Conservation (phyloP, 2,797 vertebrate species). For the Craterocephalus amniculus region DNA sequence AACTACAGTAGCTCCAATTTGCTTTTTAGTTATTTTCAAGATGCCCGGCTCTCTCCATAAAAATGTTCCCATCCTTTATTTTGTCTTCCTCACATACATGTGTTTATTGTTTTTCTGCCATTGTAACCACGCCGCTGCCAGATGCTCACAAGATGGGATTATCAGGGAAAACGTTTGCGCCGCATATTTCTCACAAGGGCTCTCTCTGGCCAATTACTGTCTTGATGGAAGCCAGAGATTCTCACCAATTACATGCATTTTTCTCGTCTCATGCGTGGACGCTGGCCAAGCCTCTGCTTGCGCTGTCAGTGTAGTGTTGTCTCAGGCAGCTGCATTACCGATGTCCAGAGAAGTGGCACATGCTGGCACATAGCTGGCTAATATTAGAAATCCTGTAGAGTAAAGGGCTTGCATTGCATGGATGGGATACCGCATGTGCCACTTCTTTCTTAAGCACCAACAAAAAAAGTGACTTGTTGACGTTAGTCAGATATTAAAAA, state of each 20-base stretch:
- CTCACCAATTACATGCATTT: conserved; percentile 81
- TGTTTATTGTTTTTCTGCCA: conserved; percentile 75
- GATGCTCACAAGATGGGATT: conserved; percentile 81
- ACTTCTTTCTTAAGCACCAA: conserved; percentile 51
- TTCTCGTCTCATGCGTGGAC: conserved; percentile 74
- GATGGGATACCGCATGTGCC: conserved; percentile 60
- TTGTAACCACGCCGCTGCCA: conserved; percentile 70
- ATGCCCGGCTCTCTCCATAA: conserved; percentile 4
- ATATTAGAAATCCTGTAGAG: conserved; percentile 53
- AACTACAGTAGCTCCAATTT: background rate
- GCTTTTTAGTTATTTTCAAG: background rate
- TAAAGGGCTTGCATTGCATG: conserved; percentile 49
- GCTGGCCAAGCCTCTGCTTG: conserved; percentile 68
- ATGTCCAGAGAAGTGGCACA: conserved; percentile 64
- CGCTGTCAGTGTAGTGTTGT: conserved; percentile 67
- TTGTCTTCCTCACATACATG: conserved; percentile 60
- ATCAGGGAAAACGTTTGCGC: conserved; percentile 78
- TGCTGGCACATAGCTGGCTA: conserved; percentile 53
- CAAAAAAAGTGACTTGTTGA: conserved; percentile 46
- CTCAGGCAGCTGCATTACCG: conserved; percentile 64
- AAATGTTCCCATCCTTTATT: conserved; percentile 62
- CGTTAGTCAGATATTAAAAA: conserved; percentile 57
- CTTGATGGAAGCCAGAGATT: conserved; percentile 83
- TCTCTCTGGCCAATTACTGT: conserved; percentile 80
- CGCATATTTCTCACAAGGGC: conserved; percentile 80